Conservation (phyloP, 2,113 vertebrate genomes). For the Anarhynchus alexandrinus region DNA sequence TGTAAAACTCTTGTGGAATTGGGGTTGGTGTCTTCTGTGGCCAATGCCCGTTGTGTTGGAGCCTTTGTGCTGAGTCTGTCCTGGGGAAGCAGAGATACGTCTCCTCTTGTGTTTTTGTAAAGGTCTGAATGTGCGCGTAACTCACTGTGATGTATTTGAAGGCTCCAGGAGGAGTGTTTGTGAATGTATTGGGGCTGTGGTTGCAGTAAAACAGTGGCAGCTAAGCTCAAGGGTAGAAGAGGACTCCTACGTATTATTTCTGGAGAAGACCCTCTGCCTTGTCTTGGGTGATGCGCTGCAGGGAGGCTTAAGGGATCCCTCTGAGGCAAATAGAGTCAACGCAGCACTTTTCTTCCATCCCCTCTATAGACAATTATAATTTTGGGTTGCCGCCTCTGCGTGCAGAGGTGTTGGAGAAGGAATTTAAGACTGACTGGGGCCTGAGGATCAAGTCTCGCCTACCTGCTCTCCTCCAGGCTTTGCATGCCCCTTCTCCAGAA, state of each 20-base stretch:
- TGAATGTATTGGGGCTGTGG: not conserved
- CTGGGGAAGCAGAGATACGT: not conserved
- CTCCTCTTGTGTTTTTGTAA: not conserved
- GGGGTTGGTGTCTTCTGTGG: not conserved
- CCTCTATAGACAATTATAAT: not conserved
- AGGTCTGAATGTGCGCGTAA: not conserved
- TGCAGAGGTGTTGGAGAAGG: not conserved
- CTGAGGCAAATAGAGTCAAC: not conserved
- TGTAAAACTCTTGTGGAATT: not conserved
- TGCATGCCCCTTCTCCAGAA: not conserved
- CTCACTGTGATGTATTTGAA: not conserved
- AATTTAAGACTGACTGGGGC: not conserved
- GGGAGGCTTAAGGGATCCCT: not conserved
- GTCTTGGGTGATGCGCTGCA: not conserved
- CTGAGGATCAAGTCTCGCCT: not conserved
- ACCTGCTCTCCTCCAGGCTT: not conserved
- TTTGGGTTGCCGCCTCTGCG: not conserved
- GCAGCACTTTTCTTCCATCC: not conserved
- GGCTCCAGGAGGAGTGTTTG: not conserved
- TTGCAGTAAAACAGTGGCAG: not conserved
- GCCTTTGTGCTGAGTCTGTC: not conserved
- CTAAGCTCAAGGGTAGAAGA: not conserved
- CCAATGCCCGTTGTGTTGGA: fast-evolving
- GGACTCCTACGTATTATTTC: fast-evolving
- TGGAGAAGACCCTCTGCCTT: not conserved